Base-by-base conservation (phyloP, 1,140 invertebrate genomes). In the Macrocentrus cingulum region DNA sequence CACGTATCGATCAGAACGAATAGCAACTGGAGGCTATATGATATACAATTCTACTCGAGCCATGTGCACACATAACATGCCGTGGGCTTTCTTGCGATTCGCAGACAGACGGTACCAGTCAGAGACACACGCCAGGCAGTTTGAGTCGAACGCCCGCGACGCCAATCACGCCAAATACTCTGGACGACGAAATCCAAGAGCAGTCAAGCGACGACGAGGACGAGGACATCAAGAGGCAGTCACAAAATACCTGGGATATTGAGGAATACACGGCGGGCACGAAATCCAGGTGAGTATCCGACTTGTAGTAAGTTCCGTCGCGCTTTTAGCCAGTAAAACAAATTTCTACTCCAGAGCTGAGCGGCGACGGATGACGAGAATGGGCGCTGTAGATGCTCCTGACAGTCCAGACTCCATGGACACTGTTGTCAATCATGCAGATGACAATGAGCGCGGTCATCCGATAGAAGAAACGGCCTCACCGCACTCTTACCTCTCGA, bases 401-500 rank as follows among this genome's bases (percentile, higher is more conserved):
- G 62, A 51, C 9, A 64, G 64, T 11, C 63, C 65, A 1, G 66
- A 75, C 16, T 72, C 71, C 0, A 58, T 63, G 41, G 60, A 69
- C 9, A 63, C 64, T 1, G 39, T 61, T 1, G 55, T 37, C 7
- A 64, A 70, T 56, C 63, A 78, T 36, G 70, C 67, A 1, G 41
- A 72, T 23, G 72, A 75, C 49, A 72, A 72, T 32, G 68, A 60
- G 37, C 69, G 66, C 9, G 55, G 50, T 13, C 67, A 52, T 6
- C 63, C 63, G 2, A 67, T 75, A 54, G 76, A 79, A 49, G 61
- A 61, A 8, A 63, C 69, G 9, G 67, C 69, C 9, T 80, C 77
- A 0, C 87, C 88, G 0, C 87, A 87, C 61, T 89, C 87, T 0
- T 89, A 87, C 62, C 81, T 92, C 1, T 91, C 89, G 0, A 91